Base-by-base conservation (phyloP, 2,113 vertebrate genomes). In the Emberiza fucata region DNA sequence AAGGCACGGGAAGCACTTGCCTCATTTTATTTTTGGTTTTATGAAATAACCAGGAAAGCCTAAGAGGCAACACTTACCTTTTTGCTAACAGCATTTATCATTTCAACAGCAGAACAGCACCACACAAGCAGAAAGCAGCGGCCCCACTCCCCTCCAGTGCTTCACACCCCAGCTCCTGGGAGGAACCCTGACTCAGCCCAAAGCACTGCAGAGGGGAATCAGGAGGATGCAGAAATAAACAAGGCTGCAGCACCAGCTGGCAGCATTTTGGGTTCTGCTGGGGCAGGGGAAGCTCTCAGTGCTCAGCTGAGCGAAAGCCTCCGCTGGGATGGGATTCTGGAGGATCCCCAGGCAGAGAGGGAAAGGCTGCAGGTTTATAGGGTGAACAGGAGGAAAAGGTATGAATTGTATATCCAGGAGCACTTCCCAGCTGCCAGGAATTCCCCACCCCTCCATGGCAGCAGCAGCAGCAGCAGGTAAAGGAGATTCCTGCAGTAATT, bases 291-390 rank as follows among this genome's bases (percentile, higher is more conserved):
- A 17, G 86, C 18, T 66, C 95, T 94, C 61, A 89, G 93, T 3
- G 61, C 47, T n/a, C 94, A 95, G 92, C 47, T 94, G 48, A 97
- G 97, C 0, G 96, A 98, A 72, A 99, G 98, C 63, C 98, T 99
- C 71, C 97, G 98, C 12, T 99, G 99, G 99, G 98, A 98, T 1
- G 98, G 98, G 44, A 66, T 96, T 50, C 97, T 99, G 50, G 91
- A 98, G 3, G 98, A 99, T 91, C 98, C 98, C 0, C 70, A 61
- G 72, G 98, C 98, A 7, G 99, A 99, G 86, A 97, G 98, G 53
- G 97, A 98, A 75, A 98, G 99, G 90, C 97, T 99, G 85, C 54
- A 87, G 29, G 28, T 98, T 48, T 99, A 98, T 20, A 98, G 98
- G 86, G 66, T 90, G 64, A 98, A 98, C 92, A 97, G 99, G 28